These are phyloP conservation scores for Caenorhabditis sp. DNA, from an alignment of 2,888 invertebrate genomes.

Conservation along the genomic window DNA sequence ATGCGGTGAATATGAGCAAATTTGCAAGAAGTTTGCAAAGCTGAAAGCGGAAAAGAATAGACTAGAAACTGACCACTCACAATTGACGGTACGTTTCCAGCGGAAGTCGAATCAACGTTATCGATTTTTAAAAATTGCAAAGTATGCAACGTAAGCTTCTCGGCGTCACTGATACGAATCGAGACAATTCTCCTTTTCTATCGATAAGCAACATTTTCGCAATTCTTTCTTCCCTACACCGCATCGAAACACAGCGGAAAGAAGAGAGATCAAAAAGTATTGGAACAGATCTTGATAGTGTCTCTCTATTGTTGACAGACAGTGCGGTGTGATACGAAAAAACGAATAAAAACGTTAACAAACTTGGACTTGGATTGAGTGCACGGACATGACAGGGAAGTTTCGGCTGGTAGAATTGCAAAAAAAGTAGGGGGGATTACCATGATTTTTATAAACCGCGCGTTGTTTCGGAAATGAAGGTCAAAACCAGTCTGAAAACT, in stretches of 20 bases:
- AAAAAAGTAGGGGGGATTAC: too few species aligned
- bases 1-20: constrained; percentile 56
- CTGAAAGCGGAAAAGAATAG: constrained; percentile 24
- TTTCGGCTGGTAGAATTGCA: too few species aligned
- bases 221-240: neutral
- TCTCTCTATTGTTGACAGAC: constrained; percentile 18
- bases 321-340: constrained; percentile 17
- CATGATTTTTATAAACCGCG: constrained; percentile 27
- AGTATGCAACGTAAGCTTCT: neutral
- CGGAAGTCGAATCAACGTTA: constrained; percentile 17
- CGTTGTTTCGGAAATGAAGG: neutral
- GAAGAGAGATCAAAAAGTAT: constrained; percentile 2
- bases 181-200: neutral
- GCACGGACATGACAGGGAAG: too few species aligned
- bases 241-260: neutral
- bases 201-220: neutral
- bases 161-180: constrained; percentile 24
- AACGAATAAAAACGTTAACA: neutral
- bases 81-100: constrained; percentile 18
- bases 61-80: constrained; percentile 18
- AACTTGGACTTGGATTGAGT: neutral
- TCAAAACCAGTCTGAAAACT: constrained; percentile 25
- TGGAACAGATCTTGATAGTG: constrained; percentile 32
- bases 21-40: constrained; percentile 41
- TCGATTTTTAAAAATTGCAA: constrained; percentile 34